Base-by-base conservation (phyloP, 92 coral and sea anemone species). In the Actinernus sp. region DNA sequence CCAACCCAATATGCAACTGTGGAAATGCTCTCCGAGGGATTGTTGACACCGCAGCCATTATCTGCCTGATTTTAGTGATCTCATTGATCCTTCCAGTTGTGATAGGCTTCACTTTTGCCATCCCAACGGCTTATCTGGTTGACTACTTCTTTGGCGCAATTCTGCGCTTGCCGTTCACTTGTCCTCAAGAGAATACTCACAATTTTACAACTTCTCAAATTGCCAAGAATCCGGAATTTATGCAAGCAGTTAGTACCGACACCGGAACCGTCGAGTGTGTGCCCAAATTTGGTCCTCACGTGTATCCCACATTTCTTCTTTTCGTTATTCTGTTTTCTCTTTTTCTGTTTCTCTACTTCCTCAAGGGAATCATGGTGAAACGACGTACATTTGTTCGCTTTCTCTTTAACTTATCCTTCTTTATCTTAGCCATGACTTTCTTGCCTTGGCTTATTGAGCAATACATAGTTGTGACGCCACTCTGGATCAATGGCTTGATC, bases 371-470 rank as follows among this genome's bases (percentile, higher is more conserved):
- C n/a, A 27, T 58, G 41, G 38, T 58, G 4, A 34, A 38, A 1
- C 49, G 34, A 2, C 53, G 70, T 29, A 58, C 83, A 2, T 19
- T 83, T 2, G 61, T 71, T 16, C 57, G n/a, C 5, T 40, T 74
- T 28, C 23, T 83, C 44, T 41, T 44, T n/a, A 76, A 72, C 32
- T 3, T 62, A 0, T 26, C 68, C 1, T 83, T 82, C 20, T 78
- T 65, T 56, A 20, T 62, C 3, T 81, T 92, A 74, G 83, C 84
- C 26, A 76, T 92, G 86, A 76, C 69, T 1, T 84, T 85, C 33
- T 59, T 90, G 9, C 96, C 98, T 0, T 85, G 88, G 88, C 56
- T 93, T 49, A 81, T 93, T 19, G 90, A 93, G 53, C 70, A 81
- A 26, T 85, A 57, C 37, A 62, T 81, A 0, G 72, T 51, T 22